These are phyloP conservation scores for Pecten maximus DNA, from an alignment of 2,888 invertebrate species.

Conservation along the genomic window DNA sequence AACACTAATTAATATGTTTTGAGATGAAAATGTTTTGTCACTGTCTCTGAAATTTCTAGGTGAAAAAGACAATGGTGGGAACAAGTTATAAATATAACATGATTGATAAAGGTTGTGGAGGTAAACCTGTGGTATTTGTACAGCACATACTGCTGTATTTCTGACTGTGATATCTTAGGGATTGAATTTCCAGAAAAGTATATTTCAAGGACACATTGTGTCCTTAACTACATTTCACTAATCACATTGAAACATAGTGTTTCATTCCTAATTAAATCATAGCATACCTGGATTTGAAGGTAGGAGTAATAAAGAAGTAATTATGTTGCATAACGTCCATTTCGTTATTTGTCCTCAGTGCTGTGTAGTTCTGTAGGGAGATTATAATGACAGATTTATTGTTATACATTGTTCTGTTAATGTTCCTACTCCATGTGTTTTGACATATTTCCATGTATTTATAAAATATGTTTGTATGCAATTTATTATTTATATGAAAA, in stretches of 20 bases:
- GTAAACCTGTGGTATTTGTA: neutral
- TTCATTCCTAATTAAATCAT: neutral
- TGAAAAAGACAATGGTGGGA: neutral
- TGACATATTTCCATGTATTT: neutral
- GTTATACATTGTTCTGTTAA: neutral
- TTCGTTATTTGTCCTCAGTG: neutral
- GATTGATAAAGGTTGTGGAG: no score
- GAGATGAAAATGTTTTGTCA: no score
- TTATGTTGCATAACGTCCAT: neutral
- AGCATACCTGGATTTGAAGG: neutral
- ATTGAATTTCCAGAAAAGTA: neutral
- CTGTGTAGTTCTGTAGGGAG: neutral
- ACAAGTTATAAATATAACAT: no score
- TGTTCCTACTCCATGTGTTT: neutral
- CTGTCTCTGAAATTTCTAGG: no score
- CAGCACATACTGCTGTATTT: neutral
- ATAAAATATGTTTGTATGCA: neutral
- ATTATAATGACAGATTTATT: neutral
- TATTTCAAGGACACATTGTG: neutral
- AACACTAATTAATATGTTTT: no score
- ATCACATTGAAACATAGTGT: no score
- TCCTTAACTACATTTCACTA: neutral
- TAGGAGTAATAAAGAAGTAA: neutral
- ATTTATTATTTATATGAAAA: constrained; percentile 23
- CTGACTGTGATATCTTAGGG: neutral